A percentile compares a stretch with the other conserved stretches of the same genome.
Evolutionary conservation across 1,140 invertebrate species (phyloP).

Genomic region (Brachionus rubens): DNA sequence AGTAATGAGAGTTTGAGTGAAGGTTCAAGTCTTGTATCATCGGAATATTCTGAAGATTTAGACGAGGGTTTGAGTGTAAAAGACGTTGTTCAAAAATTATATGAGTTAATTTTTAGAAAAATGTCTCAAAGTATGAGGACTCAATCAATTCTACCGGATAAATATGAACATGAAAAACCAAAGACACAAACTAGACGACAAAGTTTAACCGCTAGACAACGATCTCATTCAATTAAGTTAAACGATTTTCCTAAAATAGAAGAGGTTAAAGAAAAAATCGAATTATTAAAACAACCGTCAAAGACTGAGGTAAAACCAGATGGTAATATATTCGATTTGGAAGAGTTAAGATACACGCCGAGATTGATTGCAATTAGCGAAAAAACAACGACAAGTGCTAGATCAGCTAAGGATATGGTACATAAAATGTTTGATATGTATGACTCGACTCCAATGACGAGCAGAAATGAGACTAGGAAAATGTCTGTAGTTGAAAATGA

Average conservation of each 20-base stretch:
- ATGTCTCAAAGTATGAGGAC: conserved; percentile 1
- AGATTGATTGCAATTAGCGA: conserved; percentile 41
- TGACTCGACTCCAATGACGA: neutral
- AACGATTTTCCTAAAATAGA: neutral
- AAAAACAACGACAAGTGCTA: neutral
- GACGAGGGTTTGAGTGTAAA: conserved; percentile 1
- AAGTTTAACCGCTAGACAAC: neutral
- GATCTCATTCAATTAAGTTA: neutral
- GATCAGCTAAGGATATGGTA: neutral
- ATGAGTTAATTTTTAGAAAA: neutral
- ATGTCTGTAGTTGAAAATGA: neutral
- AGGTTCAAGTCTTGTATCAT: neutral
- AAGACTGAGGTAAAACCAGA: neutral
- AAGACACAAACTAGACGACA: neutral
- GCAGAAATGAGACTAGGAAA: neutral
- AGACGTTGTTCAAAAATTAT: conserved; percentile 16
- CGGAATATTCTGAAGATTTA: conserved; percentile 3
- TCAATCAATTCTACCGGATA: neutral
- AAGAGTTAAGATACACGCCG: conserved; percentile 21
- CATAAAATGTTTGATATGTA: conserved; percentile 16
- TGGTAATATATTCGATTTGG: conserved; percentile 31
- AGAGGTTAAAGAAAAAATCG: neutral
- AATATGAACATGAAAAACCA: neutral
- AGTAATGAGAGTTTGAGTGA: conserved; percentile 2
- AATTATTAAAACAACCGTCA: neutral